These are phyloP conservation scores for Macrosteles quadrilineatus DNA, from an alignment of 1,140 invertebrate genomes.

Conservation along the genomic window DNA sequence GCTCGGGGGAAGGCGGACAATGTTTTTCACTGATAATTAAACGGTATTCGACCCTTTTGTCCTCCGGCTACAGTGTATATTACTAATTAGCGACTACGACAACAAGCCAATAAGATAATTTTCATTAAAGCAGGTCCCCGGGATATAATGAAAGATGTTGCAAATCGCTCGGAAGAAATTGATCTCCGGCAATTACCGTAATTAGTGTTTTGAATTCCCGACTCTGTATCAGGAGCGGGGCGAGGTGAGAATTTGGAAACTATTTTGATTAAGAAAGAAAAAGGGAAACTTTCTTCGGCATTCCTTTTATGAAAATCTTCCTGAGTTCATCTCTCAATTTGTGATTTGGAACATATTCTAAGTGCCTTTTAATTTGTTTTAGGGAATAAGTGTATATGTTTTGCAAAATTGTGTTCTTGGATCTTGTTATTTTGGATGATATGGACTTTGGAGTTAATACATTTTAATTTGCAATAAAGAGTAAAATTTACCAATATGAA, in stretches of 20 bases:
- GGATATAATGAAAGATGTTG: constrained; percentile 15
- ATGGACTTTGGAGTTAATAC: too few relatives aligned
- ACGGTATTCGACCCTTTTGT: neutral
- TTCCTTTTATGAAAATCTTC: constrained; percentile 22
- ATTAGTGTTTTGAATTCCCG: neutral
- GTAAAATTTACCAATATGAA: too few relatives aligned
- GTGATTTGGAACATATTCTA: too few relatives aligned
- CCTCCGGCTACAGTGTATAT: neutral
- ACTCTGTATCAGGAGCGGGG: constrained; percentile 10
- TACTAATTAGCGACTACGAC: neutral
- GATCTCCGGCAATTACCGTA: constrained; percentile 6
- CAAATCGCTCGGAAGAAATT: constrained; percentile 12
- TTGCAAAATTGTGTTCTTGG: too few relatives aligned
- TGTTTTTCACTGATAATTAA: too few relatives aligned
- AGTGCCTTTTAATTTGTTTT: too few relatives aligned
- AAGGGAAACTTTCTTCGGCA: constrained; percentile 6
- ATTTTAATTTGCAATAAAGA: too few relatives aligned
- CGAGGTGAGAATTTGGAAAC: constrained; percentile 1
- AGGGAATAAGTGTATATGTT: too few relatives aligned
- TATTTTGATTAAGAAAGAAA: constrained; percentile 19
- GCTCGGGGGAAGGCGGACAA: too few relatives aligned
- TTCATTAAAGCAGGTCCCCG: neutral
- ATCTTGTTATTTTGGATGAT: too few relatives aligned
- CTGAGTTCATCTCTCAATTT: constrained; percentile 10
- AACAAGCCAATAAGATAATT: neutral